phyloP scores from a whole-genome alignment of 2,797 vertebrate species.

The Notolabrus celidotus region DNA sequence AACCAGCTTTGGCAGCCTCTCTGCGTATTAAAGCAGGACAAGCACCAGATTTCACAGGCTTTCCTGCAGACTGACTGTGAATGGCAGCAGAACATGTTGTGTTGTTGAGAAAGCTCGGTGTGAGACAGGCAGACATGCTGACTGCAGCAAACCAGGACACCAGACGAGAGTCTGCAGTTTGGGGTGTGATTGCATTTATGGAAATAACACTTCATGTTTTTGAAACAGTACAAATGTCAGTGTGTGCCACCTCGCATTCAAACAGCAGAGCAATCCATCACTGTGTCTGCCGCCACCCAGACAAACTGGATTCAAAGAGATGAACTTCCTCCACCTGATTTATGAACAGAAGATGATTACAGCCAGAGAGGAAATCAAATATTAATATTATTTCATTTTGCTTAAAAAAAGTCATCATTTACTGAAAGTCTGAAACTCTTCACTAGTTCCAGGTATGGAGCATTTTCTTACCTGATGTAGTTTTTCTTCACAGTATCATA shows the following conservation, averaged over 20 bases:
- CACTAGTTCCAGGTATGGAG: too few species aligned
- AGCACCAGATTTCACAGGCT: background rate
- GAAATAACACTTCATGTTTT: constrained; percentile 63
- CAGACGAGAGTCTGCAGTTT: constrained; percentile 18
- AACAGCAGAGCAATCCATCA: constrained; percentile 69
- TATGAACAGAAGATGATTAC: background rate
- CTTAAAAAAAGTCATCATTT: too few species aligned
- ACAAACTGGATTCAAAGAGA: constrained; percentile 30
- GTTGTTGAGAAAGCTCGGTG: background rate
- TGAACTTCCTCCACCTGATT: background rate
- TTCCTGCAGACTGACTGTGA: background rate
- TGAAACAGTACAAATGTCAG: constrained; percentile 73
- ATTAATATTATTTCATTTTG: too few species aligned
- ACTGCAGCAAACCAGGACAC: constrained; percentile 40
- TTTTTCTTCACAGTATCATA: too few species aligned
- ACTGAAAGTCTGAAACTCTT: too few species aligned
- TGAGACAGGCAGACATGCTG: constrained; percentile 43
- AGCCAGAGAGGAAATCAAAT: background rate
- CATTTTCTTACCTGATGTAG: too few species aligned
- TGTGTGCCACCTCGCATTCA: constrained; percentile 50
- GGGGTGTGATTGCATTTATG: constrained; percentile 70
- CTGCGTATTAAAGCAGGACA: background rate
- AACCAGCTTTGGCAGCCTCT: background rate
- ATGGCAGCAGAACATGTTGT: constrained; percentile 15
- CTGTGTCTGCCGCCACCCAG: constrained; percentile 19